Percentiles rank a stretch among this genome's conserved stretches.
Conservation (phyloP, 2,113 vertebrate genomes). For the Phylloscopus trochilus region DNA sequence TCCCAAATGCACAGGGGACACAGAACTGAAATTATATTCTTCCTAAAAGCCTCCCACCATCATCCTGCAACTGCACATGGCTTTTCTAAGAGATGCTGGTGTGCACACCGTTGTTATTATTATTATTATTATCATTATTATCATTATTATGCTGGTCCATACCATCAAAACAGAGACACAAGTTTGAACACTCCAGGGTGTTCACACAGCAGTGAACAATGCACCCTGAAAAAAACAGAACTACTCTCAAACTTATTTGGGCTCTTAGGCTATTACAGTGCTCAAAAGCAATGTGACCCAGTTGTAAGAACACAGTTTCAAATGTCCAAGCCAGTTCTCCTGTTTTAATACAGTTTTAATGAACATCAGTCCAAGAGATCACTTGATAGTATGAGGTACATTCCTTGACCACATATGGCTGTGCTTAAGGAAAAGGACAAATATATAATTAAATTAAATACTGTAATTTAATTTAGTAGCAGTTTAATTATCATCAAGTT, state of each 20-base stretch:
- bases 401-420: constrained; percentile 35
- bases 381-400: constrained; percentile 27
- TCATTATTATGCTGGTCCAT: neutral
- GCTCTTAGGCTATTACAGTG: neutral
- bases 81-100: neutral
- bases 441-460: constrained; percentile 78
- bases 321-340: constrained; percentile 12
- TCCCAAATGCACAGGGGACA: neutral
- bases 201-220: neutral
- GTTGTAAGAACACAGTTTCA: neutral
- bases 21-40: neutral
- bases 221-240: neutral
- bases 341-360: constrained; percentile 32
- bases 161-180: neutral
- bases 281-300: neutral
- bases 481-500: constrained; percentile 69
- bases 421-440: constrained; percentile 57
- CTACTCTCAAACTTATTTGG: neutral
- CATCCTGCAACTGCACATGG: neutral
- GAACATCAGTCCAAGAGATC: constrained; percentile 23
- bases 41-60: neutral
- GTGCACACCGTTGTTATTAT: neutral
- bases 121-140: neutral
- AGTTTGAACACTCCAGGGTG: neutral
- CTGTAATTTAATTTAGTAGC: constrained; percentile 77